Evolutionary conservation across 2,797 vertebrate genomes (phyloP).

Genomic region (Pangasius djambal): DNA sequence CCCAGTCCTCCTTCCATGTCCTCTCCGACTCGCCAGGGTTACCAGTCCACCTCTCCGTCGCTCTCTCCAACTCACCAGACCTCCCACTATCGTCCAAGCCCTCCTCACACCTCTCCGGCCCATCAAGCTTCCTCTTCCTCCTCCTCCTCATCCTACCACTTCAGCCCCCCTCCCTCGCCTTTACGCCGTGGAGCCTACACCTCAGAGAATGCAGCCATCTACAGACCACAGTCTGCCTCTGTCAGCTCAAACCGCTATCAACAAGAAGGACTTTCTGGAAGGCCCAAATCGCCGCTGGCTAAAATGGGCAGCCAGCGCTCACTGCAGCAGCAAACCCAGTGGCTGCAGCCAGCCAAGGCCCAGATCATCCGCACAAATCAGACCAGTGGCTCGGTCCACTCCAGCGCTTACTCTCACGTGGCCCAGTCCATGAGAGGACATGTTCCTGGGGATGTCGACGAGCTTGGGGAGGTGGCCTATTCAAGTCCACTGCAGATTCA

Average conservation of each 20-base stretch:
- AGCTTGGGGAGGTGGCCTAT: constrained; percentile 78
- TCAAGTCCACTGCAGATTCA: constrained; percentile 84
- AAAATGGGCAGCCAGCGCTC: constrained; percentile 85
- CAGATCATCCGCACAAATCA: constrained; percentile 90
- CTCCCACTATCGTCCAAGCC: constrained; percentile 83
- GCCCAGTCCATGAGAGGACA: constrained; percentile 83
- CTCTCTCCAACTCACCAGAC: constrained; percentile 87
- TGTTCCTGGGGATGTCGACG: constrained; percentile 87
- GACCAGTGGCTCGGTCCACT: constrained; percentile 70
- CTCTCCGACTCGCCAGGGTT: constrained; percentile 83
- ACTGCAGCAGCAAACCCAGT: constrained; percentile 85
- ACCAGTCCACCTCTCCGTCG: constrained; percentile 83
- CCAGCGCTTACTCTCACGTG: constrained; percentile 86
- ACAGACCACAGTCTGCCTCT: constrained; percentile 82
- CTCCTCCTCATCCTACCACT: constrained; percentile 75
- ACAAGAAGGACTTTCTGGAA: constrained; percentile 78
- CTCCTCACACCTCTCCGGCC: constrained; percentile 83
- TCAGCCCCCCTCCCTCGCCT: constrained; percentile 86
- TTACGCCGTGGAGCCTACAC: constrained; percentile 84
- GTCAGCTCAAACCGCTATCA: constrained; percentile 60
- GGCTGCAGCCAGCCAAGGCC: constrained; percentile 90
- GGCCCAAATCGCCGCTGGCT: constrained; percentile 85
- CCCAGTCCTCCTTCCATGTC: constrained; percentile 80
- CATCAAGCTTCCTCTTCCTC: constrained; percentile 75
- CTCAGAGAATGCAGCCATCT: constrained; percentile 80